These are phyloP conservation scores for Acrocera orbiculus DNA, from an alignment of 2,888 invertebrate species.

Conservation along the genomic window DNA sequence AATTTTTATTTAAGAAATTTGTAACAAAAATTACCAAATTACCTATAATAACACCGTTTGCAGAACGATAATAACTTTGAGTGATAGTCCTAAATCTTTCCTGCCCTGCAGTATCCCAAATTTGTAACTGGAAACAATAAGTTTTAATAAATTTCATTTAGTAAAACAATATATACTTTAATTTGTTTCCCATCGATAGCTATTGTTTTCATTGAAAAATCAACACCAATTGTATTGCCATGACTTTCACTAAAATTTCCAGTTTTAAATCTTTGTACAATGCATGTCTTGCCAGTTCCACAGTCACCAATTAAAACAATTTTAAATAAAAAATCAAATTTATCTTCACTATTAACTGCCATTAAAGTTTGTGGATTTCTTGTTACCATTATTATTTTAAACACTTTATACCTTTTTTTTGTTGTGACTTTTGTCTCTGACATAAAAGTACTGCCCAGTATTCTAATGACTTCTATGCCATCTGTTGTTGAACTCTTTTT, in stretches of 20 bases:
- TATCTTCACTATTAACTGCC: constrained; percentile 55
- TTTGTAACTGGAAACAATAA: constrained; percentile 39
- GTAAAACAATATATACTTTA: constrained; percentile 55
- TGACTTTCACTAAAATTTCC: constrained; percentile 90
- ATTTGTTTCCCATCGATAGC: constrained; percentile 85
- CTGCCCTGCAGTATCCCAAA: constrained; percentile 96
- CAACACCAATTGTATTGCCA: constrained; percentile 93
- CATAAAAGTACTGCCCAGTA: too few species aligned
- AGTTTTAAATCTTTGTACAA: constrained; percentile 88
- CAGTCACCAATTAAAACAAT: constrained; percentile 82
- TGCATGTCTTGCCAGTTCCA: constrained; percentile 84
- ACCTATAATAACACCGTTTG: constrained; percentile 90
- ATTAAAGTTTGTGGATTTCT: constrained; percentile 60
- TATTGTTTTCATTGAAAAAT: constrained; percentile 96
- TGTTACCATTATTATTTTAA: constrained; percentile 41
- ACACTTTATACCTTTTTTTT: too few species aligned
- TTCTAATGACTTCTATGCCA: too few species aligned
- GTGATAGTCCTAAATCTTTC: constrained; percentile 93
- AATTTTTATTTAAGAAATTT: constrained; percentile 1
- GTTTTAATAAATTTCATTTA: constrained; percentile 2
- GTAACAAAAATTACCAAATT: constrained; percentile 14
- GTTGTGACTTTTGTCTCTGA: too few species aligned
- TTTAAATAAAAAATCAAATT: constrained; percentile 89
- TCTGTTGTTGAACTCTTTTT: too few species aligned
- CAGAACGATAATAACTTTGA: constrained; percentile 91